A percentile compares a stretch with the other conserved stretches of the same genome.
phyloP scores from a whole-genome alignment of 1,140 invertebrate species.

The Bombyx mori region ASM3026992v2 NC_085121.1:12852001-12852500 shows the following conservation, averaged over 20 bases:
- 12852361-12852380: no score
- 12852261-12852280: conserved; percentile 55
- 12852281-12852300: conserved; percentile 59
- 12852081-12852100: conserved; percentile 40
- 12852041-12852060: conserved; percentile 29
- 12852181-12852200: conserved; percentile 26
- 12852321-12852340: conserved; percentile 36
- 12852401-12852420: no score
- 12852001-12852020: conserved; percentile 19
- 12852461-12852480: no score
- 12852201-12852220: conserved; percentile 18
- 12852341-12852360: conserved; percentile 22
- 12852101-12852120: conserved; percentile 20
- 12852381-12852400: no score
- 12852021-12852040: conserved; percentile 14
- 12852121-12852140: conserved; percentile 38
- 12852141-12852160: conserved; percentile 39
- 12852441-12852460: no score
- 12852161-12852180: conserved; percentile 49
- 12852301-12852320: conserved; percentile 57
- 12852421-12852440: no score
- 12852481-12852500: no score
- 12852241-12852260: conserved; percentile 49
- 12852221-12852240: conserved; percentile 32
- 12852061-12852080: conserved; percentile 52